These are phyloP conservation scores for Hirtodrosophila alboralis DNA, from an alignment of 2,888 invertebrate species.

Conservation along the genomic window DNA sequence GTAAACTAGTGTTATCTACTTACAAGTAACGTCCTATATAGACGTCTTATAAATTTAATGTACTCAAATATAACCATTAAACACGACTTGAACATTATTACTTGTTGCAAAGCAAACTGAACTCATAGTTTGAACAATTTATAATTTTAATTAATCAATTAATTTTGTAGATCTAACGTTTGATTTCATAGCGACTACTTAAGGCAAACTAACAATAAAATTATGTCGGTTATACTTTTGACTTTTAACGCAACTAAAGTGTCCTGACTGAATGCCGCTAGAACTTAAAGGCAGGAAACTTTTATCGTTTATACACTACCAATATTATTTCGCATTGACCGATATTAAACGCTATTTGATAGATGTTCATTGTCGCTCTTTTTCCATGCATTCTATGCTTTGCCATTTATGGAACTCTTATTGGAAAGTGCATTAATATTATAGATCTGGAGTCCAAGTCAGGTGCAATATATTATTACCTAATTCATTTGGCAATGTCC, in stretches of 20 bases:
- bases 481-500: constrained; percentile 2
- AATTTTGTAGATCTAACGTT: background rate
- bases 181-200: background rate
- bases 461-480: constrained; percentile 6
- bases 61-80: too few species aligned
- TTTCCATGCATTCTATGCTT: background rate
- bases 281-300: background rate
- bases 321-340: constrained; percentile 25
- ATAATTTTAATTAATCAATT: too few species aligned
- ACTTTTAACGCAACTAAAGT: background rate
- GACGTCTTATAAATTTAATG: too few species aligned
- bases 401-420: constrained; percentile 1
- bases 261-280: background rate
- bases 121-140: too few species aligned
- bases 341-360: constrained; percentile 9
- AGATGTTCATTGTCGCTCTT: background rate
- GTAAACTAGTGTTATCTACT: too few species aligned
- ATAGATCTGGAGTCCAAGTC: constrained; percentile 19
- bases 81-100: too few species aligned
- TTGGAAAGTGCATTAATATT: background rate
- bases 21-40: too few species aligned
- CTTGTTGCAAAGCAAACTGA: too few species aligned
- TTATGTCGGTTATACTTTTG: background rate
- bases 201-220: background rate
- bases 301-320: constrained; percentile 21